These are phyloP conservation scores for Pristionchus exspectatus DNA, from an alignment of 2,888 invertebrate genomes.

Conservation along the genomic window DNA sequence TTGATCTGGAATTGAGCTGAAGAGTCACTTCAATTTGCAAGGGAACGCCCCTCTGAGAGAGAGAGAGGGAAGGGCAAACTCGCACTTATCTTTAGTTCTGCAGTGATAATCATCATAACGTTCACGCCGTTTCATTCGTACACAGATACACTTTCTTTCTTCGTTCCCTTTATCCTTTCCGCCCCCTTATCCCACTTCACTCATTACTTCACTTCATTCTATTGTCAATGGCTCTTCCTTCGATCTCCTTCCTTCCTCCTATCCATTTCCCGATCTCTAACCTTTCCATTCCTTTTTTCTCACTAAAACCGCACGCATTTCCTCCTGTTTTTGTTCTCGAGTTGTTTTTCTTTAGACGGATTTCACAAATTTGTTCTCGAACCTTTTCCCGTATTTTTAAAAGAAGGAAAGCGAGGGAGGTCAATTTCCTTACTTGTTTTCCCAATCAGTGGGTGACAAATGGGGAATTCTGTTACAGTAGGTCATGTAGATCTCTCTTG, in stretches of 20 bases:
- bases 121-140: not conserved
- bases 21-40: not conserved
- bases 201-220: not conserved
- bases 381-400: not conserved
- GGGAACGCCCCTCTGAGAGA: no score
- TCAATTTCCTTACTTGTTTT: not conserved
- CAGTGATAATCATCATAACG: not conserved
- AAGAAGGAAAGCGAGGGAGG: not conserved
- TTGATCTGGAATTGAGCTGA: not conserved
- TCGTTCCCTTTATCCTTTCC: not conserved
- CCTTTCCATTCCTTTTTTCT: not conserved
- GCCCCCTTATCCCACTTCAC: not conserved
- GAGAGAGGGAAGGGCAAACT: no score
- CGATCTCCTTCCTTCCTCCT: not conserved
- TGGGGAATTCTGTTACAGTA: no score
- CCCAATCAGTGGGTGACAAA: not conserved
- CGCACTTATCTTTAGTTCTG: not conserved
- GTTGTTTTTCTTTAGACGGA: conserved; percentile 1
- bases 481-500: not conserved
- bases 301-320: not conserved
- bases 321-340: not conserved
- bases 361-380: not conserved
- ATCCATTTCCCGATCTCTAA: not conserved
- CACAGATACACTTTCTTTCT: conserved; percentile 4
- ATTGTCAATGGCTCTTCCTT: not conserved